Conservation (phyloP, 92 coral and sea anemone species). For the Chrysogorgia sp. region DNA sequence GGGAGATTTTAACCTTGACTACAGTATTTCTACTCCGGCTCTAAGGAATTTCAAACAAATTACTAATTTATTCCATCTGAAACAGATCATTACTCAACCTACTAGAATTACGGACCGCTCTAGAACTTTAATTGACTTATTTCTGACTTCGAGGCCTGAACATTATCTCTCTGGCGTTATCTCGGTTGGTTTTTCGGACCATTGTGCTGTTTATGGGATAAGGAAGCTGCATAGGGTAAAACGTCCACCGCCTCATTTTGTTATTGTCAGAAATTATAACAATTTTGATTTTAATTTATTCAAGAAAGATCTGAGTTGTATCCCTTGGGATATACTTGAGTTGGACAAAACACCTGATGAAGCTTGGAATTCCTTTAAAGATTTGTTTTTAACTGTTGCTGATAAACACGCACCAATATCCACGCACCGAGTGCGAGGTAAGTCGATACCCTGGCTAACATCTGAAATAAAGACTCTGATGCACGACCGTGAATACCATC, state of each 20-base stretch:
- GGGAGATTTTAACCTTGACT: conserved; percentile 52
- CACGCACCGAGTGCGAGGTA: no score
- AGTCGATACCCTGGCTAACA: no score
- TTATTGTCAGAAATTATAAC: no score
- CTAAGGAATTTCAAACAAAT: conserved; percentile 45
- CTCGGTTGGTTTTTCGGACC: conserved; percentile 35
- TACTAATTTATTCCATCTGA: conserved; percentile 38
- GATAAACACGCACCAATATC: no score
- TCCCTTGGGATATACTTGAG: no score
- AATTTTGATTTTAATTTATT: no score
- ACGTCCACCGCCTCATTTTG: conserved; percentile 41
- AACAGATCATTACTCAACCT: conserved; percentile 53
- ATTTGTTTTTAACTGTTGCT: no score
- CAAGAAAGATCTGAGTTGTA: no score
- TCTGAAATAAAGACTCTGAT: no score
- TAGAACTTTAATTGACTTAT: conserved; percentile 57
- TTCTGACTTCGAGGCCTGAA: conserved; percentile 48
- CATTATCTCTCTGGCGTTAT: conserved; percentile 30
- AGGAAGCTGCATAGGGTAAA: conserved; percentile 43
- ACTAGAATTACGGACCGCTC: conserved; percentile 58
- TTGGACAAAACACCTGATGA: no score
- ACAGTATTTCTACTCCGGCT: conserved; percentile 5
- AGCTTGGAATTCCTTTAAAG: no score
- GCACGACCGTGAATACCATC: no score
- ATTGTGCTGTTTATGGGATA: conserved; percentile 33